These are phyloP conservation scores for Limnephilus lunatus DNA, from an alignment of 2,888 invertebrate species.

Conservation along the genomic window DNA sequence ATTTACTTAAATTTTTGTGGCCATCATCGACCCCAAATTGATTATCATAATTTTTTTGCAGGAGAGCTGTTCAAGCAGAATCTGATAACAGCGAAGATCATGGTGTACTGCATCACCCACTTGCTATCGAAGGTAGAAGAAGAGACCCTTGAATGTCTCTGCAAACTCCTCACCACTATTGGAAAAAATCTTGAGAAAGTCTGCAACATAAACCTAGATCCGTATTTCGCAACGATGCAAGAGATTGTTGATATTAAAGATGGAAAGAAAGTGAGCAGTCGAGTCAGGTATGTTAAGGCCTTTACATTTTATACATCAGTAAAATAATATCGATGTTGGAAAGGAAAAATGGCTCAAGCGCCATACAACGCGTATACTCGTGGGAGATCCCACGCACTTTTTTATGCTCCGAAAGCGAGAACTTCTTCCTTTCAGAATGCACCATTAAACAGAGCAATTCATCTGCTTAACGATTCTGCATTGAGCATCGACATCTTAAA, in stretches of 20 bases:
- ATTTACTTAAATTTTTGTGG: not conserved
- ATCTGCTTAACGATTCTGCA: no score
- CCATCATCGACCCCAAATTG: not conserved
- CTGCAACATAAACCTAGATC: constrained; percentile 73
- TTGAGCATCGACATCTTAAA: no score
- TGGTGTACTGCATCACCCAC: constrained; percentile 89
- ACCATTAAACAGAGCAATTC: no score
- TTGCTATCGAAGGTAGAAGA: constrained; percentile 88
- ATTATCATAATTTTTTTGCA: constrained; percentile 28
- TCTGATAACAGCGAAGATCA: constrained; percentile 93
- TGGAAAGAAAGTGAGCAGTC: constrained; percentile 72
- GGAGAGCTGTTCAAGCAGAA: constrained; percentile 93
- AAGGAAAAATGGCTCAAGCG: no score
- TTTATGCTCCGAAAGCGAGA: no score
- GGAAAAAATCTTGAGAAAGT: constrained; percentile 86
- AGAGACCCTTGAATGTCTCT: constrained; percentile 95
- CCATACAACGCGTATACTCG: no score
- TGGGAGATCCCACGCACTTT: no score
- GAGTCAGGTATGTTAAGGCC: constrained; percentile 48
- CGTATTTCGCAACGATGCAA: constrained; percentile 83
- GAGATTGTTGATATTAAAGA: constrained; percentile 82
- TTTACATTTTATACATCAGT: no score
- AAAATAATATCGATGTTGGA: no score
- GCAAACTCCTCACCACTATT: constrained; percentile 93
- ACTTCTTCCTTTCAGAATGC: no score